Conservation (phyloP, 2,797 vertebrate species). For the Karalla daura region DNA sequence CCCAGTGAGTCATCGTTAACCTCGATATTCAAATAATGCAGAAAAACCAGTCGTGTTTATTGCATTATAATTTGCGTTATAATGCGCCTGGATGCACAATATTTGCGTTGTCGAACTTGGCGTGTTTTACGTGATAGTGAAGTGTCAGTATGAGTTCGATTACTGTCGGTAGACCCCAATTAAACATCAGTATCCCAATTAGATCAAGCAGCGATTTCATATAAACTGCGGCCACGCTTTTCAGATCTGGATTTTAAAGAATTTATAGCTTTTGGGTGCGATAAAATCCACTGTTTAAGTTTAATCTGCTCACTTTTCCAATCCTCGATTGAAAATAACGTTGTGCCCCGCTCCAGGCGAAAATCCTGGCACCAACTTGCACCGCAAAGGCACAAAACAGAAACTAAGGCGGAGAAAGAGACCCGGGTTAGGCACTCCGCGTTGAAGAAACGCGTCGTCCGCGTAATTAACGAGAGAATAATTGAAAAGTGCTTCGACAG, state of each 20-base stretch:
- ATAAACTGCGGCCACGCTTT: too few species aligned
- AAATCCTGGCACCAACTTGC: background rate
- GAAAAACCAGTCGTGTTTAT: too few species aligned
- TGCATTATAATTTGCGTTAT: too few species aligned
- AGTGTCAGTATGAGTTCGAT: background rate
- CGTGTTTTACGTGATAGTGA: background rate
- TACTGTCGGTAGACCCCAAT: background rate
- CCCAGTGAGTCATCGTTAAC: background rate
- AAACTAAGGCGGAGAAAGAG: background rate
- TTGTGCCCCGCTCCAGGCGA: slow-evolving; percentile 16
- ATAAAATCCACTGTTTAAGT: rapidly evolving
- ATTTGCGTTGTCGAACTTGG: too few species aligned
- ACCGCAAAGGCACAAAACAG: background rate
- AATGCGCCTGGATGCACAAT: too few species aligned
- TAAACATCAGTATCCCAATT: background rate
- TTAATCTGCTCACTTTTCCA: background rate
- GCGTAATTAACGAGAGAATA: slow-evolving; percentile 7
- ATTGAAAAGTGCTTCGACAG: slow-evolving; percentile 59
- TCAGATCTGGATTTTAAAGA: too few species aligned
- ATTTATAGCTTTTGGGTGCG: too few species aligned
- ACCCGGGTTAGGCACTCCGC: background rate
- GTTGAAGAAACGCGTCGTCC: rapidly evolving
- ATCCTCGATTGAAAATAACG: slow-evolving; percentile 12
- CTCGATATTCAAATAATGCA: too few species aligned
- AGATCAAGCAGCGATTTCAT: too few species aligned